Evolutionary conservation across 2,113 vertebrate species (phyloP), one percentile per base, ranked within the genome.

Genomic region (Phalacrocorax brasilianus): DNA sequence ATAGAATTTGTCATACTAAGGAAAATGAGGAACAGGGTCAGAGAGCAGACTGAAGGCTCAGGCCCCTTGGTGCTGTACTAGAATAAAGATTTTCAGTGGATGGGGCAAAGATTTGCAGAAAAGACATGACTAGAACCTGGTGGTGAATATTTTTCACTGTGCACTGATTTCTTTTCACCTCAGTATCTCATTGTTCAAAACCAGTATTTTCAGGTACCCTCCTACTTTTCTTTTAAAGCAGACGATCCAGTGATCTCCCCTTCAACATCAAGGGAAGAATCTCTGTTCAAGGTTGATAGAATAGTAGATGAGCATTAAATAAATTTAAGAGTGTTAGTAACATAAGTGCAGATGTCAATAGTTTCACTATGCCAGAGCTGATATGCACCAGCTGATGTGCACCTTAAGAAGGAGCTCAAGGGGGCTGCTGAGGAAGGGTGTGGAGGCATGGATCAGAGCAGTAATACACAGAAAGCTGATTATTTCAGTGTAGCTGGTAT

Each of bases 311-410:
- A 90, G 20, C n/a, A 71, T 32, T 53, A 90, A 79, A 76, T 45
- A 65, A 67, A 85, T 63, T 28, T 55, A 71, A 9, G 53, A n/a
- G 26, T 35, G 33, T 76, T 56, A 49, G 44, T 17, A 65, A 42
- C 5, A 0, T 58, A 45, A 63, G 52, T 50, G 44, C n/a, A 56
- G 32, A 33, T 56, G 38, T 86, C 59, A 38, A 5, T 11, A 79
- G 45, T 56, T 67, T 63, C 59, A n/a, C 8, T 50, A 2, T 0
- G 0, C 16, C 28, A 70, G 75, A 50, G 68, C 47, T 62, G 84
- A 38, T 2, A 2, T 21, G 33, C 33, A 63, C 32, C 6, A 7
- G 52, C 2, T 58, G 30, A 47, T 12, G 6, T 0, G 1, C 30
- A 75, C 32, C 23, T 55, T 55, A 87, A 56, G 12, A 21, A 74